Evolutionary conservation across 2,797 vertebrate species (phyloP).

Genomic region (Gila robusta): DNA sequence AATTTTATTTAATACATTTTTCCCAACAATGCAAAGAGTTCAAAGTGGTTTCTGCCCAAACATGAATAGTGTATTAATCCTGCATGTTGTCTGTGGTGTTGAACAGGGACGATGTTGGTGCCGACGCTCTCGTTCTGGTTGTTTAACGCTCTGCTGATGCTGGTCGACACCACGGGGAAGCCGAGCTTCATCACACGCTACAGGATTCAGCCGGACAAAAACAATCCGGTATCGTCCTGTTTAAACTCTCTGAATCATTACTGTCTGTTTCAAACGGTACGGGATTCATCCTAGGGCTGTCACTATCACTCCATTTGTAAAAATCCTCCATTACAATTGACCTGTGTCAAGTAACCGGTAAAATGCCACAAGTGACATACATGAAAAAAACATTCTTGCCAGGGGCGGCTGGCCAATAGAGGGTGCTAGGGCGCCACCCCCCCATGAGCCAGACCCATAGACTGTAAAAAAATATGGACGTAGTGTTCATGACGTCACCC

Average conservation of each 20-base stretch:
- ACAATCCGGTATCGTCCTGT: conserved; percentile 82
- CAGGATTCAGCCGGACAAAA: conserved; percentile 85
- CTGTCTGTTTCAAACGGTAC: not conserved
- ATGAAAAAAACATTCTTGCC: too few species aligned
- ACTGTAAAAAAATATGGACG: too few species aligned
- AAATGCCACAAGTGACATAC: too few species aligned
- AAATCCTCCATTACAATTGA: not conserved
- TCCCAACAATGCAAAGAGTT: not conserved
- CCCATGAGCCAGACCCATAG: too few species aligned
- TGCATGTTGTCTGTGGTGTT: not conserved
- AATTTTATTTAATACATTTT: not conserved
- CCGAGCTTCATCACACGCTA: conserved; percentile 84
- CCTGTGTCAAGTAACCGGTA: too few species aligned
- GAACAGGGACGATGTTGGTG: conserved; percentile 79
- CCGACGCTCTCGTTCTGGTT: conserved; percentile 84
- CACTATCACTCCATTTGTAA: not conserved
- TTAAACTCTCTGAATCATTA: not conserved
- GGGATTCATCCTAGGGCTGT: not conserved
- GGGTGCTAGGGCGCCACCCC: too few species aligned
- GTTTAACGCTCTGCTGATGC: conserved; percentile 83
- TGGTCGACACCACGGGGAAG: conserved; percentile 87
- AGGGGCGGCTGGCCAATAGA: too few species aligned
- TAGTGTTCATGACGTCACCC: too few species aligned
- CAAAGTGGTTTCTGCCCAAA: not conserved
- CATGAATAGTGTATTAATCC: accelerated